phyloP scores from a whole-genome alignment of 2,797 vertebrate genomes.

The Muscicapa striata region DNA sequence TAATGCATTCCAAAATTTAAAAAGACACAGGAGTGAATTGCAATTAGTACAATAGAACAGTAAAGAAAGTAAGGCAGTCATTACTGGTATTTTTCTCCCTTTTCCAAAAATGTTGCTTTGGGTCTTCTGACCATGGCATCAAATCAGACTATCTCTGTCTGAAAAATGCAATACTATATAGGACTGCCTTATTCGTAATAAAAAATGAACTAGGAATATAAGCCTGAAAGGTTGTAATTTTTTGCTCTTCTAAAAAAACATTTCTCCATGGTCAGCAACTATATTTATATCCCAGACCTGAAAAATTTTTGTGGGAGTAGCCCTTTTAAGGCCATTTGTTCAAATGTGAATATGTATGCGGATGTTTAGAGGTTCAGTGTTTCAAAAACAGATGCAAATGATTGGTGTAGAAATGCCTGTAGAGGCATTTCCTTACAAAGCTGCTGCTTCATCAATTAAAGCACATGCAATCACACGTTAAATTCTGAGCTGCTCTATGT shows the following conservation, averaged over 20 bases:
- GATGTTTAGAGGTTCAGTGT: background rate
- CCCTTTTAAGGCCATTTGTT: background rate
- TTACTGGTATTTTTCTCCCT: background rate
- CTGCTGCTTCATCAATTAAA: conserved; percentile 26
- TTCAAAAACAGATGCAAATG: background rate
- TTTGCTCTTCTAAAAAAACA: background rate
- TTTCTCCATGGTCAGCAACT: background rate
- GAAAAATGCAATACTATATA: background rate
- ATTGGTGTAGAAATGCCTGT: background rate
- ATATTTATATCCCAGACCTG: background rate
- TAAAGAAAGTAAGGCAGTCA: background rate
- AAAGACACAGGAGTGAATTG: background rate
- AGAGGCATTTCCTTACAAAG: conserved; percentile 2
- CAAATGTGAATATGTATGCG: background rate
- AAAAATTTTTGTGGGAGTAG: background rate
- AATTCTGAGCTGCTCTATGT: background rate
- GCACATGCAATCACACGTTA: background rate
- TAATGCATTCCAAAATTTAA: background rate
- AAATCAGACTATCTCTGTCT: background rate
- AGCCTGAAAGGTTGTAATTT: background rate
- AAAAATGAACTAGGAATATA: background rate
- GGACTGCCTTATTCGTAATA: background rate
- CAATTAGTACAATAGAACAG: background rate
- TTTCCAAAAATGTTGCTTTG: background rate
- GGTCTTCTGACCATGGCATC: background rate